Percentiles rank a stretch among this genome's conserved stretches.
These are phyloP conservation scores for Temnothorax ravouxi DNA, from an alignment of 2,888 invertebrate genomes.

Conservation along the genomic window DNA sequence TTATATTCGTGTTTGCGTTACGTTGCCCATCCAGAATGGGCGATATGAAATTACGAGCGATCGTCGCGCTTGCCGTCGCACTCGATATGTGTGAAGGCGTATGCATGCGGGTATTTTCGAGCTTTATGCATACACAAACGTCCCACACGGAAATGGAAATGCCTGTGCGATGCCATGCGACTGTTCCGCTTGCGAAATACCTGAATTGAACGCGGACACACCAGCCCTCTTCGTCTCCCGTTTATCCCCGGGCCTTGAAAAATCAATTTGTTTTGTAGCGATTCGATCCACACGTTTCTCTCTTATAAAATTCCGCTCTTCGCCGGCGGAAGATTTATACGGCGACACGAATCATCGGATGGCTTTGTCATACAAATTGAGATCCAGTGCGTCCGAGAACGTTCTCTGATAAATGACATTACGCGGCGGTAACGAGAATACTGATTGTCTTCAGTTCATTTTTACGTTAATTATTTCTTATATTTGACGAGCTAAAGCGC, in stretches of 20 bases:
- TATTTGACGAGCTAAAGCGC: not conserved
- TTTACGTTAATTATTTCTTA: not conserved
- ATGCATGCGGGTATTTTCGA: constrained; percentile 21
- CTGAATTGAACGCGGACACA: constrained; percentile 54
- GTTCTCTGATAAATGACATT: constrained; percentile 3
- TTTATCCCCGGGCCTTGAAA: constrained; percentile 27
- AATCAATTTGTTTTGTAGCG: constrained; percentile 64
- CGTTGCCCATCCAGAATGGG: not conserved
- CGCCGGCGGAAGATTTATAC: constrained; percentile 42
- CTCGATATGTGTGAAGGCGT: constrained; percentile 2
- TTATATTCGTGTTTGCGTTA: constrained; percentile 39
- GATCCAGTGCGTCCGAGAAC: constrained; percentile 18
- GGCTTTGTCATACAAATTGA: constrained; percentile 50
- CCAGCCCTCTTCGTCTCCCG: not conserved
- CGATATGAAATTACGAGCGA: constrained; percentile 52
- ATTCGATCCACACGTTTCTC: constrained; percentile 51
- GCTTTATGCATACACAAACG: constrained; percentile 9
- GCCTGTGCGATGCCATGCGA: constrained; percentile 52
- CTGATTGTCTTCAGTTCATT: constrained; percentile 8
- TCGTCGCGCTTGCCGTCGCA: constrained; percentile 18
- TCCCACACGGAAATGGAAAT: constrained; percentile 64
- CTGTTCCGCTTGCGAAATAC: constrained; percentile 63
- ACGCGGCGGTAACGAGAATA: not conserved
- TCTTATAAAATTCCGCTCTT: constrained; percentile 40
- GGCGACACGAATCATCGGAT: constrained; percentile 33